phyloP scores from a whole-genome alignment of 2,797 vertebrate genomes.

The Salmo trutta region DNA sequence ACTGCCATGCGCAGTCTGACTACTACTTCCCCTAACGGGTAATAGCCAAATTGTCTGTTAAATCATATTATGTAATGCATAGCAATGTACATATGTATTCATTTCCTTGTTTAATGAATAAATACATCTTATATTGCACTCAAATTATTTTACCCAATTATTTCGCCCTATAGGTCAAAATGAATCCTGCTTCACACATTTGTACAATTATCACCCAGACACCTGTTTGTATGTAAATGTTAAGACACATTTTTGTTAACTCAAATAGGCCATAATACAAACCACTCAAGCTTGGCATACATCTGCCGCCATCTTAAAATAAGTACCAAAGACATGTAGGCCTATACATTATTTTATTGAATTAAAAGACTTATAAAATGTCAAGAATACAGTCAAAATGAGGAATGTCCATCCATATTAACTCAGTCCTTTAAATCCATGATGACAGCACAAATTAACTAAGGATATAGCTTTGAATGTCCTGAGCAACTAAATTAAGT shows the following conservation, averaged over 20 bases:
- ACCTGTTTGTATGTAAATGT: background rate
- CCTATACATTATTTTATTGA: too few relatives aligned
- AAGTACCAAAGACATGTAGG: too few relatives aligned
- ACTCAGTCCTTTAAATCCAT: too few relatives aligned
- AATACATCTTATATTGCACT: conserved; percentile 45
- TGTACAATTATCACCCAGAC: background rate
- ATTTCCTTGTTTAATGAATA: conserved; percentile 51
- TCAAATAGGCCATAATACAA: background rate
- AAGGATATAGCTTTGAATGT: too few relatives aligned
- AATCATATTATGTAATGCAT: conserved; percentile 19
- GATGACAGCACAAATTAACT: too few relatives aligned
- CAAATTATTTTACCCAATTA: background rate
- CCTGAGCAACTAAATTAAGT: too few relatives aligned
- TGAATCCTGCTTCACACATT: background rate
- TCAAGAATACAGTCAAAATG: too few relatives aligned
- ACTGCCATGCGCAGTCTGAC: background rate
- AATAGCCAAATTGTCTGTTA: background rate
- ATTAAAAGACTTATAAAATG: too few relatives aligned
- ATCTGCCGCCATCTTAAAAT: too few relatives aligned
- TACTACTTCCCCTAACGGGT: background rate
- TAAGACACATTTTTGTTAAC: background rate
- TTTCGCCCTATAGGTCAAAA: background rate
- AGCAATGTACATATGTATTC: conserved; percentile 38
- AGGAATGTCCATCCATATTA: too few relatives aligned
- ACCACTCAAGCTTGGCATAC: too few relatives aligned